Evolutionary conservation across 2,888 invertebrate genomes (phyloP), one percentile per base, ranked within the genome.

Genomic region (Sesia apiformis): DNA sequence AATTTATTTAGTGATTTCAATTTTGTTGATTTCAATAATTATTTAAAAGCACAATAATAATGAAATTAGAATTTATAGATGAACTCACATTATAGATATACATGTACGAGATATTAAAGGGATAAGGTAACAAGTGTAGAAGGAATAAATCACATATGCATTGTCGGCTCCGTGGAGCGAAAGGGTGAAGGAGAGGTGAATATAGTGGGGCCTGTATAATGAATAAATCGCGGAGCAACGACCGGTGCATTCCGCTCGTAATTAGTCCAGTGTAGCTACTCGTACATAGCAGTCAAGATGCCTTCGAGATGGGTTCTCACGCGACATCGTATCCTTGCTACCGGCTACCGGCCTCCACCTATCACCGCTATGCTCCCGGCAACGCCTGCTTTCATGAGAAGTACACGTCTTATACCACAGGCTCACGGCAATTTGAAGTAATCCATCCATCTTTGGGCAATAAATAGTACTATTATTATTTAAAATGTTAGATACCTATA

Each of bases 161-260:
- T 56, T 58, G 56, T 56, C 56, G 55, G 56, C 50, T 42, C 52
- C 54, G 23, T 23, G 23, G 55, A 55, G 55, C 53, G 52, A 51
- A 56, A 57, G 62, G 59, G 58, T 53, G 49, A 43, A 59, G 56
- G 58, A 57, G 55, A 58, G 57, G 55, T 55, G 58, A 55, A 57
- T 60, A 42, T 38, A 56, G 57, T 56, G 55, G 50, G 66, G 58
- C 63, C 65, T 70, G 67, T 68, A 72, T 76, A 73, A 78, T 74
- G 70, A 70, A 76, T 76, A 74, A 67, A 52, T 68, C 62, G 66
- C 65, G 69, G 81, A 71, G 78, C 81, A 80, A 74, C 65, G 81
- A 71, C 76, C 81, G 66, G 63, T 68, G 76, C 74, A 76, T 75
- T 75, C 76, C 73, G 67, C 70, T 67, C 69, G 74, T 76, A 81